phyloP scores from a whole-genome alignment of 2,888 invertebrate genomes.

The Osmoderma eremita region DNA sequence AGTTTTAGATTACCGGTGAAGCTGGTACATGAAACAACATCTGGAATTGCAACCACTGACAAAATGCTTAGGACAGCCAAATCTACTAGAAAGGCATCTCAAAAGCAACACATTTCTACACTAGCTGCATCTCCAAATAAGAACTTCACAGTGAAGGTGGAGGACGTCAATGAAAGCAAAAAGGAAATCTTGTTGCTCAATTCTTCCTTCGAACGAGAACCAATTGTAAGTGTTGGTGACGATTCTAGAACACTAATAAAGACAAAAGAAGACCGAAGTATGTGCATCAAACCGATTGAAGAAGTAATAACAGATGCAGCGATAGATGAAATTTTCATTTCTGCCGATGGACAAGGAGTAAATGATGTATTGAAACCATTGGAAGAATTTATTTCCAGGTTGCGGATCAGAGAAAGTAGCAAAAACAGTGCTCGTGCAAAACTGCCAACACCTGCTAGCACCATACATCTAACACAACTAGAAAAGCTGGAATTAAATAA shows the following conservation, averaged over 20 bases:
- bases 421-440: no score
- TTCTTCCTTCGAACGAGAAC: not conserved
- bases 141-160: constrained; percentile 6
- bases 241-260: not conserved
- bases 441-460: no score
- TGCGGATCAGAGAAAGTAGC: not conserved
- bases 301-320: not conserved
- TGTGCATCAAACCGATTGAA: not conserved
- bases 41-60: constrained; percentile 5
- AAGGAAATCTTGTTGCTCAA: no score
- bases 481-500: no score
- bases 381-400: not conserved
- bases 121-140: not conserved
- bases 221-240: not conserved
- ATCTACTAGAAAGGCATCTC: not conserved
- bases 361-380: not conserved
- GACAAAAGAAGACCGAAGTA: not conserved
- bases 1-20: constrained; percentile 30
- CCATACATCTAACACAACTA: no score
- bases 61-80: not conserved
- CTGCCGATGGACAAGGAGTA: not conserved
- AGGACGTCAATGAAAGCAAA: constrained; percentile 2
- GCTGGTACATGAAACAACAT: constrained; percentile 17
- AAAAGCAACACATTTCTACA: not conserved
- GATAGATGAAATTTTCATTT: not conserved